These are phyloP conservation scores for Arctopsyche grandis DNA, from an alignment of 1,140 invertebrate species.

Conservation along the genomic window DNA sequence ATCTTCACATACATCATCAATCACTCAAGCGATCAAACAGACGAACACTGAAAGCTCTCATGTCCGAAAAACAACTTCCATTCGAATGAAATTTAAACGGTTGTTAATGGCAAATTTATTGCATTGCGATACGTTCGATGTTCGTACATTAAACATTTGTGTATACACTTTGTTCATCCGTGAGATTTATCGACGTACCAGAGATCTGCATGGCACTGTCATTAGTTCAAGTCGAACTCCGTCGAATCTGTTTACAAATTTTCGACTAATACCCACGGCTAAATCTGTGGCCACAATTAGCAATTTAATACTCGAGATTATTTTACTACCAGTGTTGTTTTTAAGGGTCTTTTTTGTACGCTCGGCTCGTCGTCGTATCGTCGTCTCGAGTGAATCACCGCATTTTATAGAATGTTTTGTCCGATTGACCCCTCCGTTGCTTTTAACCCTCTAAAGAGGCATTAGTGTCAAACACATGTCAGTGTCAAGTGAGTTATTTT, in stretches of 20 bases:
- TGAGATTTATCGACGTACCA: slow-evolving; percentile 8
- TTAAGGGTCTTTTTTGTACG: no score
- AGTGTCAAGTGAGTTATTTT: slow-evolving; percentile 42
- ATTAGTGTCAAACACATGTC: slow-evolving; percentile 49
- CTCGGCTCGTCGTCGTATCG: no score
- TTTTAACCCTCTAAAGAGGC: slow-evolving; percentile 29
- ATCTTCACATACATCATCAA: neutral
- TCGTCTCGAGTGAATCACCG: neutral
- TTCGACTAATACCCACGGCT: no score
- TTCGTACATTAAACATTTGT: slow-evolving; percentile 1
- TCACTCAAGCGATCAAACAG: neutral
- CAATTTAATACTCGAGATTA: no score
- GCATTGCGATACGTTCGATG: neutral
- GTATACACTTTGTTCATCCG: neutral
- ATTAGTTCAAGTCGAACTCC: neutral
- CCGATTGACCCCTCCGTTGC: slow-evolving; percentile 15
- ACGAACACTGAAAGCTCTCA: neutral
- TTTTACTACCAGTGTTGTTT: no score
- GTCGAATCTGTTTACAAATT: neutral
- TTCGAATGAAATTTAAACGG: slow-evolving; percentile 27
- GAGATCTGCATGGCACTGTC: neutral
- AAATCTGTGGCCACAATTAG: no score
- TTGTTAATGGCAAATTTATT: slow-evolving; percentile 26
- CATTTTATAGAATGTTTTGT: neutral
- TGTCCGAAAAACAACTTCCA: neutral